These are phyloP conservation scores for Alsophila aescularia DNA, from an alignment of 2,888 invertebrate species.

Conservation along the genomic window DNA sequence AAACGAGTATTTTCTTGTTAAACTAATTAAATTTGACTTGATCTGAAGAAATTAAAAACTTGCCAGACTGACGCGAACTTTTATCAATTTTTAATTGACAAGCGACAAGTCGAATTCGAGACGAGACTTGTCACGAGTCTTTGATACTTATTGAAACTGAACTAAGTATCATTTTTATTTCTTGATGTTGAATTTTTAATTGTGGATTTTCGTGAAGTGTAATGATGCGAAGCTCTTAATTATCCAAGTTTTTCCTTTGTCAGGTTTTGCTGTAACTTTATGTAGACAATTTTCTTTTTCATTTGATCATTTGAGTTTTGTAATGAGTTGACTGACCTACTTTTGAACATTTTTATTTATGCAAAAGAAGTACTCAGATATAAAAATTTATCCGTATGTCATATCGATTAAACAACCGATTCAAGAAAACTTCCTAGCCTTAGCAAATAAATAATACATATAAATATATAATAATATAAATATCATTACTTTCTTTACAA, in stretches of 20 bases:
- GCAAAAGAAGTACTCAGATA: too few species aligned
- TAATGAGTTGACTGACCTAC: not conserved
- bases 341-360: not conserved
- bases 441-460: too few species aligned
- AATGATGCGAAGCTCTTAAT: constrained; percentile 8
- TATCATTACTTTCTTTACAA: too few species aligned
- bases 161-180: constrained; percentile 11
- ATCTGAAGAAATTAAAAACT: constrained; percentile 38
- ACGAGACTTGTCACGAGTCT: too few species aligned
- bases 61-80: constrained; percentile 38
- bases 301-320: not conserved
- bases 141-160: constrained; percentile 13
- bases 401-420: too few species aligned
- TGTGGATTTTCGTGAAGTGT: constrained; percentile 2
- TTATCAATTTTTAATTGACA: constrained; percentile 38
- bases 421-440: too few species aligned
- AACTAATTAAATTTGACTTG: constrained; percentile 29
- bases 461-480: too few species aligned
- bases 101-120: constrained; percentile 15
- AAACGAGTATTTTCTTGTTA: constrained; percentile 29
- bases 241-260: constrained; percentile 2
- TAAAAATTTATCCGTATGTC: too few species aligned
- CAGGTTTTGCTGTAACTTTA: not conserved
- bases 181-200: constrained; percentile 9
- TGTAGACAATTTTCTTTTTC: not conserved